Percentiles rank a stretch among this genome's conserved stretches.
These are phyloP conservation scores for Drosophila prostipennis DNA, from an alignment of 2,888 invertebrate genomes.

Conservation along the genomic window DNA sequence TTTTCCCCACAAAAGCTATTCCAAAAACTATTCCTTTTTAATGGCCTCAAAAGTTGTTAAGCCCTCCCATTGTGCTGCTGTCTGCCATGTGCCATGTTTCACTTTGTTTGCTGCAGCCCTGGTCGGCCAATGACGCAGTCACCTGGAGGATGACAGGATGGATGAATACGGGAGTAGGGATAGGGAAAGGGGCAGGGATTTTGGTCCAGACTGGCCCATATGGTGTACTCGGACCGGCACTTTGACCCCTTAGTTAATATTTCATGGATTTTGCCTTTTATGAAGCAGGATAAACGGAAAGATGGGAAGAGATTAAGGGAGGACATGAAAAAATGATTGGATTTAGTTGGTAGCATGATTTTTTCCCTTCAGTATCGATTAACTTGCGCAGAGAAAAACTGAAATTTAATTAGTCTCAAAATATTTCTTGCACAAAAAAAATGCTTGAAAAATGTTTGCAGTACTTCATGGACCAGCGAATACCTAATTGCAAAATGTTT, in stretches of 20 bases:
- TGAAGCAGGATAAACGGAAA: background rate
- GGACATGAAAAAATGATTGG: slow-evolving; percentile 24
- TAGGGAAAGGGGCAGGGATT: background rate
- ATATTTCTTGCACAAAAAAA: slow-evolving; percentile 1
- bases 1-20: slow-evolving; percentile 4
- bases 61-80: slow-evolving; percentile 21
- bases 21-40: slow-evolving; percentile 16
- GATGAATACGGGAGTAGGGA: background rate
- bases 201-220: slow-evolving; percentile 26
- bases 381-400: slow-evolving; percentile 1
- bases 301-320: slow-evolving; percentile 7
- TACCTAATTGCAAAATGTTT: background rate
- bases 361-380: slow-evolving; percentile 7
- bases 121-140: slow-evolving; percentile 28
- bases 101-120: slow-evolving; percentile 12
- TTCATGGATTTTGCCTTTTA: slow-evolving; percentile 35
- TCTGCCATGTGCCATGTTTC: slow-evolving; percentile 31
- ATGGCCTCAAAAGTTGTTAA: slow-evolving; percentile 14
- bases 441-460: background rate
- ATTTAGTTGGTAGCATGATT: slow-evolving; percentile 7
- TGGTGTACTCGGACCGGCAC: slow-evolving; percentile 27
- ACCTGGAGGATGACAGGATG: slow-evolving; percentile 14
- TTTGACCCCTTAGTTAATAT: slow-evolving; percentile 45
- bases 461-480: background rate
- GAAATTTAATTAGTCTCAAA: slow-evolving; percentile 16